Percentiles rank a stretch among this genome's conserved stretches.
Evolutionary conservation across 2,888 invertebrate species (phyloP).

Genomic region (Rhingia campestris): DNA sequence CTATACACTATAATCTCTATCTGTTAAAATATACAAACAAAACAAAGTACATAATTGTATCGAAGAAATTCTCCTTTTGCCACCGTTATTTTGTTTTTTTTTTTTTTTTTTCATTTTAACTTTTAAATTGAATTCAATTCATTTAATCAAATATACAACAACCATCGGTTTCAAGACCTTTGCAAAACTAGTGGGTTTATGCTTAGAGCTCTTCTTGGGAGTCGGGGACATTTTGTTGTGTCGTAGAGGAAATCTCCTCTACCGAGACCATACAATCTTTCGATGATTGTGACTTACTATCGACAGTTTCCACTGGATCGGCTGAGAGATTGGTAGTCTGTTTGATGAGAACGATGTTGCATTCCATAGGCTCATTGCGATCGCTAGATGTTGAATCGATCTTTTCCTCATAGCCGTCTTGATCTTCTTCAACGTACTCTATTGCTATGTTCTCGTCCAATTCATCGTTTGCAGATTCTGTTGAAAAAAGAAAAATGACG

Average conservation of each 20-base stretch:
- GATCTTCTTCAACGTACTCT: conserved; percentile 78
- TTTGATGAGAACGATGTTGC: conserved; percentile 57
- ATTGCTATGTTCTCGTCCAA: conserved; percentile 78
- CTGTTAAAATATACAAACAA: conserved; percentile 63
- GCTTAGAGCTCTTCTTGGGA: conserved; percentile 48
- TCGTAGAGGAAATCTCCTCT: conserved; percentile 67
- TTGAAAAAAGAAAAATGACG: conserved; percentile 4
- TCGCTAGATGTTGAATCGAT: conserved; percentile 62
- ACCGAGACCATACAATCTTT: conserved; percentile 65
- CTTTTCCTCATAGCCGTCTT: conserved; percentile 69
- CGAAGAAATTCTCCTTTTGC: conserved; percentile 43
- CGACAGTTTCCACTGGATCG: conserved; percentile 36
- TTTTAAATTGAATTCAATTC: conserved; percentile 57
- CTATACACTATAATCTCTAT: conserved; percentile 70
- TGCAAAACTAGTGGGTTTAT: conserved; percentile 21
- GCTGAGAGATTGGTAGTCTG: conserved; percentile 28
- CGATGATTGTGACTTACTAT: conserved; percentile 53
- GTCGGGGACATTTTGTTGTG: conserved; percentile 58
- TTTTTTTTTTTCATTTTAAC: not conserved
- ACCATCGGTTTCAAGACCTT: conserved; percentile 60
- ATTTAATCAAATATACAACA: conserved; percentile 58
- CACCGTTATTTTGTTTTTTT: conserved; percentile 12
- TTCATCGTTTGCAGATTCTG: conserved; percentile 75
- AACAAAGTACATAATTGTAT: conserved; percentile 40
- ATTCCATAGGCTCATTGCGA: conserved; percentile 53